Percentiles rank a stretch among this genome's conserved stretches.
Evolutionary conservation across 2,797 vertebrate genomes (phyloP).

Genomic region (Leuciscus waleckii): DNA sequence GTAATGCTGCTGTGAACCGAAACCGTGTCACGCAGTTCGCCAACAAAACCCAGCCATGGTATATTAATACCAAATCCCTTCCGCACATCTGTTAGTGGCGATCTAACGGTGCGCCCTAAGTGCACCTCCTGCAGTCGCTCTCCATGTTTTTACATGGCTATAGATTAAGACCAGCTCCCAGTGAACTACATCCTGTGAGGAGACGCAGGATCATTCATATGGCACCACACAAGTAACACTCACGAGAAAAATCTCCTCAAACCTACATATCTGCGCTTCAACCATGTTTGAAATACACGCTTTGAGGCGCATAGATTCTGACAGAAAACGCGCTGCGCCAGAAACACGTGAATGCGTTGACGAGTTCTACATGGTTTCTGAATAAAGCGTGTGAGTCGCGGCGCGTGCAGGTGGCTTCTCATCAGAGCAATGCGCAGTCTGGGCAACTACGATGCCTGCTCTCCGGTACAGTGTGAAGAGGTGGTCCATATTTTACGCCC

Average conservation of each 20-base stretch:
- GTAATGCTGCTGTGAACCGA: slow-evolving; percentile 23
- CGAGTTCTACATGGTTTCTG: not conserved
- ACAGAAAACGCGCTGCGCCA: not conserved
- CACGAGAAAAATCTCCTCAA: not conserved
- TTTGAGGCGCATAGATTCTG: not conserved
- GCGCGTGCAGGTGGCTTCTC: slow-evolving; percentile 46
- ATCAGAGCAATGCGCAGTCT: slow-evolving; percentile 42
- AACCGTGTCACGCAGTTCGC: slow-evolving; percentile 38
- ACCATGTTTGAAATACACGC: not conserved
- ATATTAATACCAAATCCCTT: slow-evolving; percentile 53
- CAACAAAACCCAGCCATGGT: slow-evolving; percentile 40
- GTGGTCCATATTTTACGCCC: not conserved
- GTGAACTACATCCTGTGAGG: slow-evolving; percentile 6
- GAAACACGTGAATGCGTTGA: not conserved
- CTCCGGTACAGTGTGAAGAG: not conserved
- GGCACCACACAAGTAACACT: not conserved
- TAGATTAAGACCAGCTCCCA: slow-evolving; percentile 18
- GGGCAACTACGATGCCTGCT: slow-evolving; percentile 13
- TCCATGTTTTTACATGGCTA: slow-evolving; percentile 21
- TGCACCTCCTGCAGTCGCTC: slow-evolving; percentile 29
- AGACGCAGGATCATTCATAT: not conserved
- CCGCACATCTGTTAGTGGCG: slow-evolving; percentile 56
- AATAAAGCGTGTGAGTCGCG: not conserved
- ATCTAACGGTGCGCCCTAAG: slow-evolving; percentile 27
- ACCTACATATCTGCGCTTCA: not conserved